These are phyloP conservation scores for Campylorhamphus procurvoides DNA, from an alignment of 2,113 vertebrate species.

Conservation along the genomic window DNA sequence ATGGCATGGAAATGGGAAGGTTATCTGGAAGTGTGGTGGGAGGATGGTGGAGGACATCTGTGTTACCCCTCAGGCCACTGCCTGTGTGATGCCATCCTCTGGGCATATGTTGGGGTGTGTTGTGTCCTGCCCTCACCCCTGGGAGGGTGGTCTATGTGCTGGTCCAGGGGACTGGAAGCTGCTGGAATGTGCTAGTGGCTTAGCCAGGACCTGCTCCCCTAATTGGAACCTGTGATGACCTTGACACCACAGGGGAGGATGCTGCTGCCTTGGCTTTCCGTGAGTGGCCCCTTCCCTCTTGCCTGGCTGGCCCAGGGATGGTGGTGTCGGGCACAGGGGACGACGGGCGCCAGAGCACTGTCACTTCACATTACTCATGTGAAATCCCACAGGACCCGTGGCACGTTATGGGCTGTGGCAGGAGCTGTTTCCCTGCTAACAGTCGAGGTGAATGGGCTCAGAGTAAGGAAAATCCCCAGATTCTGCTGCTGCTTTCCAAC, in stretches of 20 bases:
- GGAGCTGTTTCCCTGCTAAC: neutral
- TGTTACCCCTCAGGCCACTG: accelerated
- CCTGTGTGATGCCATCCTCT: neutral
- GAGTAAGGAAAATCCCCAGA: neutral
- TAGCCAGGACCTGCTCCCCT: neutral
- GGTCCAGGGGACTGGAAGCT: neutral
- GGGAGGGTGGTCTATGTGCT: accelerated
- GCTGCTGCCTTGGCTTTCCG: neutral
- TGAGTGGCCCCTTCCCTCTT: neutral
- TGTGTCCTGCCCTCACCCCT: accelerated
- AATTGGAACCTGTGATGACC: neutral
- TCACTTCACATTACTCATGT: conserved; percentile 32
- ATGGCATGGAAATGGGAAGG: neutral
- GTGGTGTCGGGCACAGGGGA: neutral
- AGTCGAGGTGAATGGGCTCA: neutral
- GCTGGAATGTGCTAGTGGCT: neutral
- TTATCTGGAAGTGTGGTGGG: accelerated
- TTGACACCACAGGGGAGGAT: neutral
- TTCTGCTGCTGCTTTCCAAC: neutral
- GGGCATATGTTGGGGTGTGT: accelerated
- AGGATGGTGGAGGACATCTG: neutral
- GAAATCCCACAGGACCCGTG: neutral
- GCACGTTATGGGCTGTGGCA: neutral
- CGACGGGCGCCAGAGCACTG: neutral
- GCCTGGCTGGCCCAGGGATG: neutral